These are phyloP conservation scores for Ectropis grisescens DNA, from an alignment of 1,140 invertebrate species.

Conservation along the genomic window DNA sequence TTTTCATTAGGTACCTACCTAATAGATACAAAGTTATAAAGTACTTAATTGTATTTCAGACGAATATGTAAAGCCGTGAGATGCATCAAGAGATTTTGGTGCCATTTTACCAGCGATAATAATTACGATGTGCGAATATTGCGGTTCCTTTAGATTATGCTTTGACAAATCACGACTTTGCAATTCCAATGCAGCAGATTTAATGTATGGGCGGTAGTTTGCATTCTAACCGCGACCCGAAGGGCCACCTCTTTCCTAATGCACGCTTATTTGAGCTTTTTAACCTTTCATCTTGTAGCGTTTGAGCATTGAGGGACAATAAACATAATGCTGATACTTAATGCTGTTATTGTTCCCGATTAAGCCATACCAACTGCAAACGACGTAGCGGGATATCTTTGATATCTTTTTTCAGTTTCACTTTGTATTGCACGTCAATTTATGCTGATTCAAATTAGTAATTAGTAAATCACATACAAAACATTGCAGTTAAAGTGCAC, in stretches of 20 bases:
- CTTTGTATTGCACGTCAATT: too few species aligned
- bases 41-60: too few species aligned
- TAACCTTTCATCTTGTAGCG: slow-evolving; percentile 64
- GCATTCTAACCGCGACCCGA: slow-evolving; percentile 65
- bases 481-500: too few species aligned
- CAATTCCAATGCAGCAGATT: slow-evolving; percentile 67
- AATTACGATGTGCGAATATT: slow-evolving; percentile 69
- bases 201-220: slow-evolving; percentile 69
- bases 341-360: slow-evolving; percentile 40
- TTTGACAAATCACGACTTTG: slow-evolving; percentile 70
- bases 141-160: slow-evolving; percentile 66
- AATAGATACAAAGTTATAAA: too few species aligned
- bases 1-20: too few species aligned
- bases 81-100: slow-evolving; percentile 52
- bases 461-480: too few species aligned
- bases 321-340: slow-evolving; percentile 53
- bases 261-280: slow-evolving; percentile 69
- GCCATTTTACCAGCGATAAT: slow-evolving; percentile 62
- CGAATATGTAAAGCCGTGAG: slow-evolving; percentile 4
- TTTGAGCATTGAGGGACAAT: slow-evolving; percentile 59
- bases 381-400: too few species aligned
- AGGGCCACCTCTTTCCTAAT: slow-evolving; percentile 68
- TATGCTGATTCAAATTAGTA: too few species aligned
- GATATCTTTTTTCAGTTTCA: too few species aligned
- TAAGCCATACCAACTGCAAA: slow-evolving; percentile 11